A percentile compares a stretch with the other conserved stretches of the same genome.
These are phyloP conservation scores for Scelioninae gen. 1 DNA, from an alignment of 2,888 invertebrate genomes.

Conservation along the genomic window DNA sequence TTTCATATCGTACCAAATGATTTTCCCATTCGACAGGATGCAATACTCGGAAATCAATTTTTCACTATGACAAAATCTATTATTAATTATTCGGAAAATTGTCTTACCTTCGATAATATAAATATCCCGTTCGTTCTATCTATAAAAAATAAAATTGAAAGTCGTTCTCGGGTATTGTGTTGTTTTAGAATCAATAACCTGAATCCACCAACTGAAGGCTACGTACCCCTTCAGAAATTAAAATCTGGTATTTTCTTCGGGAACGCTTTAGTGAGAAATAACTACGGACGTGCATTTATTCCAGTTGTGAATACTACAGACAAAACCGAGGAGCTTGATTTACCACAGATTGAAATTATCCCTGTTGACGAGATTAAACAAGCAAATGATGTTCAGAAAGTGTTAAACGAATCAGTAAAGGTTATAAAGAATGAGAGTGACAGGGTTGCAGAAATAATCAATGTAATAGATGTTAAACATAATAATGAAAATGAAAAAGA, in stretches of 20 bases:
- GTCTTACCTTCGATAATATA: neutral
- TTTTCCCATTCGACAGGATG: conserved; percentile 27
- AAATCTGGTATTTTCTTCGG: conserved; percentile 13
- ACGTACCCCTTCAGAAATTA: neutral
- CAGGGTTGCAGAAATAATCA: no score
- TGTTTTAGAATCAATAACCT: neutral
- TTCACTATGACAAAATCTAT: neutral
- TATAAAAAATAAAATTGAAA: neutral
- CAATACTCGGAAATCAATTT: conserved; percentile 15
- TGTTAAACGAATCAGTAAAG: no score
- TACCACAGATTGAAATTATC: no score
- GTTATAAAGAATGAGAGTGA: no score
- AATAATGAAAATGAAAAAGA: neutral
- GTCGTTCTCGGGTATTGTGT: neutral
- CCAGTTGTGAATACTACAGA: conserved; percentile 7
- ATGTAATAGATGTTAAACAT: no score
- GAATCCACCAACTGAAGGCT: conserved; percentile 10
- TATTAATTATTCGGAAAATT: neutral
- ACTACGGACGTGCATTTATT: conserved; percentile 10
- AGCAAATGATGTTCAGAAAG: no score
- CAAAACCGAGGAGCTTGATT: neutral
- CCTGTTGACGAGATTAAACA: no score
- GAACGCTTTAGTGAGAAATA: conserved; percentile 6
- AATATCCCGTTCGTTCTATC: conserved; percentile 6
- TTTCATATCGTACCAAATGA: conserved; percentile 22